These are phyloP conservation scores for Momotus momota DNA, from an alignment of 2,797 vertebrate genomes.

Conservation along the genomic window DNA sequence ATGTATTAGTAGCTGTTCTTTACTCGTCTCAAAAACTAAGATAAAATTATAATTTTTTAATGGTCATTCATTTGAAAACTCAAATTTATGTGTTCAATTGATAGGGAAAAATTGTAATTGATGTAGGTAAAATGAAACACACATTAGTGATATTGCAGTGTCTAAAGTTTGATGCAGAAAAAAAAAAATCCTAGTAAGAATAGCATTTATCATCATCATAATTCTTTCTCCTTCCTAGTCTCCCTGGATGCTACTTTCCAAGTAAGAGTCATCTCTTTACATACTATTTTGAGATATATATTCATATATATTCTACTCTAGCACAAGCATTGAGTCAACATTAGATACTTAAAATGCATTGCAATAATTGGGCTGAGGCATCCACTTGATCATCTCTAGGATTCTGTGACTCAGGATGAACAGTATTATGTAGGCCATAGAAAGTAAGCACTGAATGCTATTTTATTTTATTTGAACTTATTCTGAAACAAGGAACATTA, in stretches of 20 bases:
- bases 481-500: not conserved
- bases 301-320: not conserved
- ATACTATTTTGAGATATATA: not conserved
- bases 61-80: not conserved
- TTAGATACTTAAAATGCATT: not conserved
- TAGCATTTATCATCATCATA: not conserved
- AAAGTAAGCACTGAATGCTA: not conserved
- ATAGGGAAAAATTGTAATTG: not conserved
- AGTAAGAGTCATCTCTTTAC: not conserved
- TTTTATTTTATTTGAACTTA: not conserved
- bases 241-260: not conserved
- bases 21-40: not conserved
- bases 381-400: not conserved
- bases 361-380: not conserved
- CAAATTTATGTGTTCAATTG: not conserved
- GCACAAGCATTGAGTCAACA: not conserved
- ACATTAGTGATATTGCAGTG: not conserved
- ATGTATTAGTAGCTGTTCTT: not conserved
- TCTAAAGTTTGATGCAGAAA: not conserved
- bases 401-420: not conserved
- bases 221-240: not conserved
- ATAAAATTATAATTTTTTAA: not conserved
- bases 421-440: not conserved
- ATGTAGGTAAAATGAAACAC: not conserved
- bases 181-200: not conserved